These are phyloP conservation scores for Synergus itoensis DNA, from an alignment of 2,888 invertebrate species.

Conservation along the genomic window DNA sequence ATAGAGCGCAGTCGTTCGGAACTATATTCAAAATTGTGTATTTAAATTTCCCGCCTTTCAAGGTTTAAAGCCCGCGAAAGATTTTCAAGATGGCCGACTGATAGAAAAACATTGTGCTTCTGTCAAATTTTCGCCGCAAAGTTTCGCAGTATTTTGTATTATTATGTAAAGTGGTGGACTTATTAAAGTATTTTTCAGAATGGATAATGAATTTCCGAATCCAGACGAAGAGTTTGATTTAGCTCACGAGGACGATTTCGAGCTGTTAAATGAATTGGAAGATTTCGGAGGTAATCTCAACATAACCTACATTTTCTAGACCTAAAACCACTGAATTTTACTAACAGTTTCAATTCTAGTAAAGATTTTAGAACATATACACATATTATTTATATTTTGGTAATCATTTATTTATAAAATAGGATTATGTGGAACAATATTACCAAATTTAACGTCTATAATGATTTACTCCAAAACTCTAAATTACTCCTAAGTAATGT, in stretches of 20 bases:
- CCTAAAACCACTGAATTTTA: neutral
- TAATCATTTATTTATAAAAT: neutral
- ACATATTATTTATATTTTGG: neutral
- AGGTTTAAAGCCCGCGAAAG: neutral
- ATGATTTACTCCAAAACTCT: neutral
- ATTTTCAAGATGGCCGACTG: neutral
- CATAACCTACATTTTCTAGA: neutral
- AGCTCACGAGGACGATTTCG: slow-evolving; percentile 73
- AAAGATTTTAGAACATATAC: neutral
- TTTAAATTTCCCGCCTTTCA: slow-evolving; percentile 9
- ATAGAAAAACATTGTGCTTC: neutral
- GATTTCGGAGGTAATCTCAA: slow-evolving; percentile 58
- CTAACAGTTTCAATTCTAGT: neutral
- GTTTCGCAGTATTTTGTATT: neutral
- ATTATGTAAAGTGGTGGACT: neutral
- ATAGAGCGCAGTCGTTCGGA: neutral
- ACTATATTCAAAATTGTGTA: neutral
- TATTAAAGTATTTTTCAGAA: slow-evolving; percentile 47
- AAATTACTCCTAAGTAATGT: neutral
- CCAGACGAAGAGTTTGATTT: slow-evolving; percentile 77
- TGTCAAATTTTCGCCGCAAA: neutral
- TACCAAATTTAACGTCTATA: neutral
- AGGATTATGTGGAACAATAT: neutral
- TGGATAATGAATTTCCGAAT: slow-evolving; percentile 74
- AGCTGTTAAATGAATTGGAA: slow-evolving; percentile 73